Conservation (phyloP, 2,797 vertebrate genomes). For the Hypotaenidia philippensis region DNA sequence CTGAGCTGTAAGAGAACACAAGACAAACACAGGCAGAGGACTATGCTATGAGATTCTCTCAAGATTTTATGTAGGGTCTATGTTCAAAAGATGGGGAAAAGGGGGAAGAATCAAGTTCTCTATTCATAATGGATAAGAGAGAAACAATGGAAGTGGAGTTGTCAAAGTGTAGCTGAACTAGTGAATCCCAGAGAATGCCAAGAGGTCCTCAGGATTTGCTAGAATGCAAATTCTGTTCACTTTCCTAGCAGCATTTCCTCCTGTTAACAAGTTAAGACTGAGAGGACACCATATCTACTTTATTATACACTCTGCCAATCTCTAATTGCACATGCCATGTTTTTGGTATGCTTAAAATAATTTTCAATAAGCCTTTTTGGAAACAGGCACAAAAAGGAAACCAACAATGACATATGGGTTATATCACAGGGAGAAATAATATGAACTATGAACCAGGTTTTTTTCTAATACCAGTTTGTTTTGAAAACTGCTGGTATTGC, state of each 20-base stretch:
- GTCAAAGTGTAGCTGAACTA: neutral
- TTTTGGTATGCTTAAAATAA: slow-evolving; percentile 43
- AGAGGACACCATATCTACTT: slow-evolving; percentile 32
- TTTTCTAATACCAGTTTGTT: neutral
- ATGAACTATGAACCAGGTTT: neutral
- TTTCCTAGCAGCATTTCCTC: slow-evolving; percentile 15
- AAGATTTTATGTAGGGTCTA: neutral
- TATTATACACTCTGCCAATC: slow-evolving; percentile 34
- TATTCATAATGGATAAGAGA: neutral
- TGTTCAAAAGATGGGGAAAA: neutral
- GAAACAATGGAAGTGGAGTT: neutral
- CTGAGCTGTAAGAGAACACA: neutral
- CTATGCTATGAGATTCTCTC: neutral
- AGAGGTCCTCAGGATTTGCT: neutral
- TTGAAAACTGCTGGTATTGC: neutral
- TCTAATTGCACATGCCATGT: slow-evolving; percentile 23
- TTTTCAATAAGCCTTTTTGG: slow-evolving; percentile 17
- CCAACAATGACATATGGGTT: neutral
- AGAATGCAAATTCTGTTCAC: neutral
- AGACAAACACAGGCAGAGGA: neutral
- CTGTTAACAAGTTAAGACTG: slow-evolving; percentile 46
- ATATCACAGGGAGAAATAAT: neutral
- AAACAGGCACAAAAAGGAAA: slow-evolving; percentile 23
- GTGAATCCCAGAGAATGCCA: neutral
- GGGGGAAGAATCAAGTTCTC: neutral